A percentile compares a stretch with the other conserved stretches of the same genome.
Evolutionary conservation across 2,888 invertebrate species (phyloP).

Genomic region (Mimachlamys varia): DNA sequence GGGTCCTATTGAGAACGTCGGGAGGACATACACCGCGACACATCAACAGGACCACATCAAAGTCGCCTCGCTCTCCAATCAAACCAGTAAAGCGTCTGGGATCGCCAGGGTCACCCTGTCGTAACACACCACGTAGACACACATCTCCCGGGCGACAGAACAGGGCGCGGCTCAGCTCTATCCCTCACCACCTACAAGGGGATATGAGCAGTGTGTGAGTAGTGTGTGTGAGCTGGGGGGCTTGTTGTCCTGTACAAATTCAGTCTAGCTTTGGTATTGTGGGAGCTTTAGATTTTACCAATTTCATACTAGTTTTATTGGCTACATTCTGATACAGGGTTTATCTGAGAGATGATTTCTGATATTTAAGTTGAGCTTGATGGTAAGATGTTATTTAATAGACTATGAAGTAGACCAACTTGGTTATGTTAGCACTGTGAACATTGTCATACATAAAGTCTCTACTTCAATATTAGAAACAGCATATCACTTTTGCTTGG

Average conservation of each 20-base stretch:
- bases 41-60: constrained; percentile 52
- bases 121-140: constrained; percentile 48
- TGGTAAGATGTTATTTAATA: too few species aligned
- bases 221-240: not conserved
- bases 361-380: too few species aligned
- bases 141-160: constrained; percentile 58
- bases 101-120: constrained; percentile 62
- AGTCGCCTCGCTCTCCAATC: constrained; percentile 65
- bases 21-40: constrained; percentile 67
- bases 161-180: constrained; percentile 54
- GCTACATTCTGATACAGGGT: not conserved
- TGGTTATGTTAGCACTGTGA: too few species aligned
- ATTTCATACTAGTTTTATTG: not conserved
- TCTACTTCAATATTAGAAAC: too few species aligned
- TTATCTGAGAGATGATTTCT: too few species aligned
- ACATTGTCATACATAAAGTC: too few species aligned
- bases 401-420: too few species aligned
- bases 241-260: not conserved
- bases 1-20: constrained; percentile 60
- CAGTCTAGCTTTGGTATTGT: not conserved
- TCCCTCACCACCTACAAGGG: constrained; percentile 61
- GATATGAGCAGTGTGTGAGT: constrained; percentile 54
- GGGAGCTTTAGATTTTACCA: not conserved
- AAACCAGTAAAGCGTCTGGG: constrained; percentile 74
- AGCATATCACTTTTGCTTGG: too few species aligned